Evolutionary conservation across 2,797 vertebrate genomes (phyloP).

Genomic region (Sciurus vulgaris): DNA sequence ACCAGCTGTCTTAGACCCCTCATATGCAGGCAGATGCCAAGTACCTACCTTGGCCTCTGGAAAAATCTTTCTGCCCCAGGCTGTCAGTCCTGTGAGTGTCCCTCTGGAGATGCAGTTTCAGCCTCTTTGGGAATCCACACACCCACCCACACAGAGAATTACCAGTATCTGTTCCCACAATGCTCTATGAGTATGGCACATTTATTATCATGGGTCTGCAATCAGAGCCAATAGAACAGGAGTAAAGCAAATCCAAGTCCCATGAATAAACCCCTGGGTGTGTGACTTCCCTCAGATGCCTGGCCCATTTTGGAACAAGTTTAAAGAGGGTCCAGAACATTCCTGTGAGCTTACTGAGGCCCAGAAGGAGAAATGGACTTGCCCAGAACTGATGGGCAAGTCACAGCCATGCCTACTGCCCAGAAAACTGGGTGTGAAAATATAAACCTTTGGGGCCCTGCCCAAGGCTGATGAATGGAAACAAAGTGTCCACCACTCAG

Average conservation of each 20-base stretch:
- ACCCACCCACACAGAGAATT: background rate
- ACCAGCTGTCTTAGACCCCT: background rate
- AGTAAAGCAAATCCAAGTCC: background rate
- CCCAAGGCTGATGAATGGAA: slow-evolving; percentile 73
- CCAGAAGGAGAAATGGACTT: slow-evolving; percentile 50
- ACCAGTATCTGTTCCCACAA: background rate
- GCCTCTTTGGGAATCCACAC: background rate
- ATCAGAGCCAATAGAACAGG: background rate
- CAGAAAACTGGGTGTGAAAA: slow-evolving; percentile 73
- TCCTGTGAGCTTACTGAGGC: slow-evolving; percentile 68
- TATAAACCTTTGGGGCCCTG: slow-evolving; percentile 49
- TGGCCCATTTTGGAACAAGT: slow-evolving; percentile 41
- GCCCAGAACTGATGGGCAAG: slow-evolving; percentile 63
- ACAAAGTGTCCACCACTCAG: slow-evolving; percentile 60
- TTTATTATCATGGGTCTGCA: background rate
- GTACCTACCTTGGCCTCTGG: background rate
- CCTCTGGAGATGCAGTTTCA: background rate
- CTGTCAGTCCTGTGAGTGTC: background rate
- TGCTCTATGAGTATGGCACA: background rate
- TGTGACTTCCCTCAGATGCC: slow-evolving; percentile 31
- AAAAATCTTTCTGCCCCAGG: background rate
- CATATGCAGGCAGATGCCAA: background rate
- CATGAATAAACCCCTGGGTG: background rate
- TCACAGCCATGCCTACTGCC: background rate
- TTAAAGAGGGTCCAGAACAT: slow-evolving; percentile 67